A percentile compares a stretch with the other conserved stretches of the same genome.
Conservation (phyloP, 2,113 vertebrate species). For the Thamnaconus septentrionalis region DNA sequence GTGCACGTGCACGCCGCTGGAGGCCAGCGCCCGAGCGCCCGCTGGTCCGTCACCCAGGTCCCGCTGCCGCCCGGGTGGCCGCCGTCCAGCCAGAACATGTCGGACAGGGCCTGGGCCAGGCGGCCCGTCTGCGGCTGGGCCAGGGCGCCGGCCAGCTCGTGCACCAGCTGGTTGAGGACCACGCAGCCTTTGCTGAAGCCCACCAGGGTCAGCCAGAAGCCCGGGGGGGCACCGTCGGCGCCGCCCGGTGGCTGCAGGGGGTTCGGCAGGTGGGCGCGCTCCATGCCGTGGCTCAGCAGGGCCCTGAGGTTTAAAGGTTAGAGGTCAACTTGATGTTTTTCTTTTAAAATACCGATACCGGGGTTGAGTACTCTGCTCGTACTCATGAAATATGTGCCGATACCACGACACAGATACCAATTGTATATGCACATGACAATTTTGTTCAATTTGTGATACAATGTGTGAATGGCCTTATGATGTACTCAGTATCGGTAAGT, state of each 20-base stretch:
- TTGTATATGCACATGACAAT: too few relatives aligned
- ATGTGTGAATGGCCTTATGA: too few relatives aligned
- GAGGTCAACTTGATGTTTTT: too few relatives aligned
- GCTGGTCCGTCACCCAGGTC: conserved; percentile 91
- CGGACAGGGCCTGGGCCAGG: conserved; percentile 82
- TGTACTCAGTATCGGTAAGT: too few relatives aligned
- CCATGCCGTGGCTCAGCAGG: conserved; percentile 87
- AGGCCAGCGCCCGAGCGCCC: conserved; percentile 83
- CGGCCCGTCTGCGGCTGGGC: conserved; percentile 78
- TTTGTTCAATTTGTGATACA: too few relatives aligned
- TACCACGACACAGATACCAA: too few relatives aligned
- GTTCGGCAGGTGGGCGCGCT: conserved; percentile 75
- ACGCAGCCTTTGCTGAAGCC: conserved; percentile 99
- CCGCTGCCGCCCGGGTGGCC: conserved; percentile 94
- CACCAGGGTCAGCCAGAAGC: conserved; percentile 82
- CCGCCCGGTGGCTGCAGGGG: conserved; percentile 70
- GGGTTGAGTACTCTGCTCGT: too few relatives aligned
- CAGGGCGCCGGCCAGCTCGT: conserved; percentile 86
- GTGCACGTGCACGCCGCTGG: conserved; percentile 83
- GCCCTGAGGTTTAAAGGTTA: conserved; percentile 52
- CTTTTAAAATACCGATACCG: too few relatives aligned
- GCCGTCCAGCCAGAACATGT: conserved; percentile 96
- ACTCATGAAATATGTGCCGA: too few relatives aligned
- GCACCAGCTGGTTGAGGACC: conserved; percentile 94
- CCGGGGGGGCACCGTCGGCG: conserved; percentile 42